Evolutionary conservation across 2,797 vertebrate genomes (phyloP), one percentile per base, ranked within the genome.

Genomic region (Hoplostethus atlanticus): DNA sequence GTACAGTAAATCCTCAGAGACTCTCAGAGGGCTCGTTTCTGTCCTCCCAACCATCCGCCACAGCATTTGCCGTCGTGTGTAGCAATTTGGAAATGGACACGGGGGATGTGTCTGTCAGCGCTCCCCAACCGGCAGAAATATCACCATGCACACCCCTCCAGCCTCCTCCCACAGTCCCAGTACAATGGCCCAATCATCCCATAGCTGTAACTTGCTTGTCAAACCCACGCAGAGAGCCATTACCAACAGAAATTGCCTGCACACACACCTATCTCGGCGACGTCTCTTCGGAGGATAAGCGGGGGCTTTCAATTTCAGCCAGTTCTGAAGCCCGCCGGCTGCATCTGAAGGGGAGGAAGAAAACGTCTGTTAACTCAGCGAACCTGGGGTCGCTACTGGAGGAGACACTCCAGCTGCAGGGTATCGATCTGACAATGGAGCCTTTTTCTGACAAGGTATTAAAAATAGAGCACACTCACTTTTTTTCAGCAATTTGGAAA

Each of bases 371-470:
- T 10, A 93, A 92, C 69, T 87, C 88, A 0, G 76, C 91, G 9
- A 92, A 94, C 77, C 88, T 95, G 73, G 94, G 94, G 64, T 91
- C 89, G 64, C 80, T 94, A 42, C 80, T 92, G 1, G 94, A 95
- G 78, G 94, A 93, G 68, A 95, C 94, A 83, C 77, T 96, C n/a
- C 91, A 85, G 3, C 85, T 87, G 0, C 96, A 96, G 83, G 91
- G 89, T 51, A 93, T 92, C 5, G 94, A 96, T 68, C 94, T 96
- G 73, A 96, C 94, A 0, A 91, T 93, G 71, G 93, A 97, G 69
- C 94, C 95, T 0, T 96, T 96, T 84, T 95, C 95, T 61, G 94
- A 95, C 78, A 94, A 95, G 92, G 94, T 95, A 3, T 9, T 16
- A 15, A 51, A 3, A 7, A 31, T 4, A 42, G 64, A 72, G 28